phyloP scores from a whole-genome alignment of 2,888 invertebrate genomes.

The Andrena hattorfiana region DNA sequence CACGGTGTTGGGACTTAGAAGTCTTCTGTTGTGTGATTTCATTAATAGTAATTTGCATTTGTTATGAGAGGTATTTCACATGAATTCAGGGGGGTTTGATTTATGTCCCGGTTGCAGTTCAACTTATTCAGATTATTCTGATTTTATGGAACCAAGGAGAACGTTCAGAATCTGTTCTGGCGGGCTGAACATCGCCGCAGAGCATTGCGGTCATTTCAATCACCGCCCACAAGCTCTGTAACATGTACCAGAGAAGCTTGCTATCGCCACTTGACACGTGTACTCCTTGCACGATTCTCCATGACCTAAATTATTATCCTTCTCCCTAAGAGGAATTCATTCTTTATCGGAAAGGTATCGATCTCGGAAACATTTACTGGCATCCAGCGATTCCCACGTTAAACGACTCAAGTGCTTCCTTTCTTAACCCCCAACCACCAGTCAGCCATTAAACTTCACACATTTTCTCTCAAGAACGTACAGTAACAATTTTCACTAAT shows the following conservation, averaged over 20 bases:
- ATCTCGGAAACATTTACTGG: slow-evolving; percentile 15
- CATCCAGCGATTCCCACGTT: not conserved
- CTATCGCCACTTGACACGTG: slow-evolving; percentile 66
- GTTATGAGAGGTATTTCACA: not conserved
- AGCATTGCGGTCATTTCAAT: slow-evolving; percentile 70
- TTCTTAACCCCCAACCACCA: slow-evolving; percentile 2
- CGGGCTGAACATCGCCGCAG: slow-evolving; percentile 59
- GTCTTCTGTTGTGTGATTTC: slow-evolving; percentile 18
- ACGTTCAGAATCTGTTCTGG: slow-evolving; percentile 58
- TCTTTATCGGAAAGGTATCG: slow-evolving; percentile 31
- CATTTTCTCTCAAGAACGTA: not conserved
- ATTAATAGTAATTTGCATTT: not conserved
- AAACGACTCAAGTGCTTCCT: too few relatives aligned
- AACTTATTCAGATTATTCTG: slow-evolving; percentile 51
- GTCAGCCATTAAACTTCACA: not conserved
- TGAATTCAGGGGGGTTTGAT: slow-evolving; percentile 9
- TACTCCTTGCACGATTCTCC: slow-evolving; percentile 52
- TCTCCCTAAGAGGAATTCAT: slow-evolving; percentile 16
- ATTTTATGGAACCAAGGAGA: slow-evolving; percentile 62
- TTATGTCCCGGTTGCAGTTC: not conserved
- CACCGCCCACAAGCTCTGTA: slow-evolving; percentile 61
- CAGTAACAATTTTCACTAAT: too few relatives aligned
- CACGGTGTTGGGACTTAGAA: not conserved
- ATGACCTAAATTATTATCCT: slow-evolving; percentile 64
- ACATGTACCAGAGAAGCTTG: slow-evolving; percentile 55